phyloP scores from a whole-genome alignment of 2,113 vertebrate species.

The Phaetusa simplex region DNA sequence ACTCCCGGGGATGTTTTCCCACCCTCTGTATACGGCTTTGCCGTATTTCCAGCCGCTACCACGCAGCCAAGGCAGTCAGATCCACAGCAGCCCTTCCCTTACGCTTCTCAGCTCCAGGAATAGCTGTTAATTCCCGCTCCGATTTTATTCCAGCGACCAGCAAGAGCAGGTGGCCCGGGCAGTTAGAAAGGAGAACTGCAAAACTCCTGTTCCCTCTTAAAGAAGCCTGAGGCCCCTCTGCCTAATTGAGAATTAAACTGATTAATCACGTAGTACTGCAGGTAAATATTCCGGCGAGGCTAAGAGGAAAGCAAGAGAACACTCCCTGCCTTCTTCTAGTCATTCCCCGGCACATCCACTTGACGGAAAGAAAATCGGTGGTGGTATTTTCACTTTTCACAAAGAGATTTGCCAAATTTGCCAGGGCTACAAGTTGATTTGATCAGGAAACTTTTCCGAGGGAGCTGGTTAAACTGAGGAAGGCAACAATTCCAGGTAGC shows the following conservation, averaged over 20 bases:
- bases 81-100: neutral
- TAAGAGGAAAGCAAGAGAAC: neutral
- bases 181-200: neutral
- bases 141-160: neutral
- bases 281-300: neutral
- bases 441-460: neutral
- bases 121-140: too few relatives aligned
- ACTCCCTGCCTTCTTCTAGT: neutral
- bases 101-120: rapidly evolving
- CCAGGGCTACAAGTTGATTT: neutral
- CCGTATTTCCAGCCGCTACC: neutral
- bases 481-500: neutral
- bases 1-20: rapidly evolving
- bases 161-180: too few relatives aligned
- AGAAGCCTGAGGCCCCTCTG: neutral
- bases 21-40: rapidly evolving
- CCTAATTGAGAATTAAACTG: neutral
- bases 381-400: neutral
- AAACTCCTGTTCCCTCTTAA: neutral
- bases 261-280: neutral
- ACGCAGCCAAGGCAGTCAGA: neutral
- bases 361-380: neutral
- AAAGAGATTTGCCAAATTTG: neutral
- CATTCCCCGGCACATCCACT: neutral
- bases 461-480: neutral